Evolutionary conservation across 2,888 invertebrate genomes (phyloP).

Genomic region (Dexiosoma caninum): DNA sequence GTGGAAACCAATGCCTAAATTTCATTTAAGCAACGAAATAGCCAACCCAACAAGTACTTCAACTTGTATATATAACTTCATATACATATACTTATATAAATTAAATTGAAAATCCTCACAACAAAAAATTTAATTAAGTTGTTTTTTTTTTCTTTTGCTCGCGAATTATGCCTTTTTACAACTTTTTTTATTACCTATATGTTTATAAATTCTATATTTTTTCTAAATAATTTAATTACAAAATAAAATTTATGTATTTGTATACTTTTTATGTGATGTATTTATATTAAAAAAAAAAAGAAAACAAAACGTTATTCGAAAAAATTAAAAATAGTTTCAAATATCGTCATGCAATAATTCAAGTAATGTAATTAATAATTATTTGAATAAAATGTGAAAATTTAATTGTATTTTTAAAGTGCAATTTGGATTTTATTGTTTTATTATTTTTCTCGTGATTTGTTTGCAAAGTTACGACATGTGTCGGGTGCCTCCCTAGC

Average conservation of each 20-base stretch:
- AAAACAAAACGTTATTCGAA: conserved; percentile 20
- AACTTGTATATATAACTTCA: conserved; percentile 27
- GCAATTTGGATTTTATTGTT: conserved; percentile 6
- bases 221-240: conserved; percentile 15
- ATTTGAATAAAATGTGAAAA: conserved; percentile 42
- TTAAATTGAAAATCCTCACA: conserved; percentile 23
- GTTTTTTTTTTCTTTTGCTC: background rate
- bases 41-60: conserved; percentile 41
- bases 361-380: conserved; percentile 31
- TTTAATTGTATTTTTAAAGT: conserved; percentile 29
- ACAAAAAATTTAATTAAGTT: conserved; percentile 3
- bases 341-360: conserved; percentile 51
- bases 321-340: conserved; percentile 8
- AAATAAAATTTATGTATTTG: conserved; percentile 37
- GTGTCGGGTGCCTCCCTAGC: too few relatives aligned
- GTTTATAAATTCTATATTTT: conserved; percentile 42
- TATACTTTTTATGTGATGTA: conserved; percentile 59
- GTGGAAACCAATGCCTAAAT: too few relatives aligned
- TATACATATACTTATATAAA: conserved; percentile 17
- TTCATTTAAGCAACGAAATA: conserved; percentile 61
- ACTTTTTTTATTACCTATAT: conserved; percentile 29
- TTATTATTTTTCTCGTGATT: background rate
- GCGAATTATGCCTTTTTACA: conserved; percentile 4
- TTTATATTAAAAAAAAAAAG: conserved; percentile 38
- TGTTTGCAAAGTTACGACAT: too few relatives aligned